Base-by-base conservation (phyloP, 2,888 invertebrate genomes). In the Amphipyra berbera region DNA sequence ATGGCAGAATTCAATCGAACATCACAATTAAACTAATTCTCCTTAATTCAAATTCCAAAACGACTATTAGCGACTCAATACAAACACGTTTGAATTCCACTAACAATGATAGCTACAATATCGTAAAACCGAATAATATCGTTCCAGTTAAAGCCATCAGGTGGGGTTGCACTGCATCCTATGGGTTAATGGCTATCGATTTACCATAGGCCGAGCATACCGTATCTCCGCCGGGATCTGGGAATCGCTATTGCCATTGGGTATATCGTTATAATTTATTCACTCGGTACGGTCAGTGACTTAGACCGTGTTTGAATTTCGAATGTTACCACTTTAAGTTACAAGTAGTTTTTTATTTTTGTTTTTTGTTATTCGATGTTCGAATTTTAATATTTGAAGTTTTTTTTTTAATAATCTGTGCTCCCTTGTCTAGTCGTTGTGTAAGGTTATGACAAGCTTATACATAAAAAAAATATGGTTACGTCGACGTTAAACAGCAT, bases 161-260 rank as follows among this genome's bases (percentile, higher is more conserved):
- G 67, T 76, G 63, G 49, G 61, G 54, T 52, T 60, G 47, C 56
- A 62, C 15, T 78, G 76, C 76, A 76, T 66, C 55, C 79, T 61
- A 66, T 70, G 77, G 76, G 75, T 71, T 85, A 85, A 84, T 83
- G 82, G 82, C 60, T 82, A 85, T 87, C 83, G 87, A 89, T 88
- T 89, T 84, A 63, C 81, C 78, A 85, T 88, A 83, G 82, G 65
- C 74, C 66, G 63, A 47, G 61, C 64, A 72, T 72, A 59, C 72
- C 80, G 73, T 82, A 84, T 77, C 82, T 79, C 79, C 77, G 35
- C 9, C 41, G 44, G 50, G 47, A 70, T 61, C 69, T 59, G 40
- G 30, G 64, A 70, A 61, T 49, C 33, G 58, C 6, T 63, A 57
- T 58, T 53, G 45, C 56, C 27, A 44, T 30, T 45, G 30, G 40